phyloP scores from a whole-genome alignment of 2,113 vertebrate species.

The Chrysochloris asiatica region DNA sequence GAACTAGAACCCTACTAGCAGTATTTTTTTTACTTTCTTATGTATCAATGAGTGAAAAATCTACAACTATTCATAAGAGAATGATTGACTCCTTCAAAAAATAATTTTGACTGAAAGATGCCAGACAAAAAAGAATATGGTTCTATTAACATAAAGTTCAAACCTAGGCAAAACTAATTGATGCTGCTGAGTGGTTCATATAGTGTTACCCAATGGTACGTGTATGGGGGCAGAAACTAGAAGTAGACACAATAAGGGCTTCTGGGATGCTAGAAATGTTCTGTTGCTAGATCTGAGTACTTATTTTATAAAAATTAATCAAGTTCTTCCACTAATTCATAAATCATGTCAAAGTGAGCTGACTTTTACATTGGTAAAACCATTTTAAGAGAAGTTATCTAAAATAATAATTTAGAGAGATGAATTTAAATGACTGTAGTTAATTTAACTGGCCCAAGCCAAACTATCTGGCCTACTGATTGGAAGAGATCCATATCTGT shows the following conservation, averaged over 20 bases:
- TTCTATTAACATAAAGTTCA: neutral
- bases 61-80: neutral
- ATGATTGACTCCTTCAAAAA: neutral
- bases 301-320: constrained; percentile 26
- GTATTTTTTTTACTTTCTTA: too few relatives aligned
- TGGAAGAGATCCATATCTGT: too few relatives aligned
- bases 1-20: too few relatives aligned
- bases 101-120: neutral
- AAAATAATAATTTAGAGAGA: constrained; percentile 9
- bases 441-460: neutral
- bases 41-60: neutral
- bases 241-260: neutral
- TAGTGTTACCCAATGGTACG: neutral
- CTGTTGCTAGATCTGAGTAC: neutral
- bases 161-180: neutral
- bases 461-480: too few relatives aligned
- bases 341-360: neutral
- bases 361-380: neutral
- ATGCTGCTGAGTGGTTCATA: neutral
- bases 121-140: neutral
- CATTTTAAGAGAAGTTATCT: constrained; percentile 37
- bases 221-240: neutral
- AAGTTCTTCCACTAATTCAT: neutral
- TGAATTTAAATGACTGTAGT: neutral
- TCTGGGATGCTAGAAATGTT: neutral